Percentiles rank a stretch among this genome's conserved stretches.
These are phyloP conservation scores for Phylloscopus collybita DNA, from an alignment of 2,797 vertebrate genomes.

Conservation along the genomic window DNA sequence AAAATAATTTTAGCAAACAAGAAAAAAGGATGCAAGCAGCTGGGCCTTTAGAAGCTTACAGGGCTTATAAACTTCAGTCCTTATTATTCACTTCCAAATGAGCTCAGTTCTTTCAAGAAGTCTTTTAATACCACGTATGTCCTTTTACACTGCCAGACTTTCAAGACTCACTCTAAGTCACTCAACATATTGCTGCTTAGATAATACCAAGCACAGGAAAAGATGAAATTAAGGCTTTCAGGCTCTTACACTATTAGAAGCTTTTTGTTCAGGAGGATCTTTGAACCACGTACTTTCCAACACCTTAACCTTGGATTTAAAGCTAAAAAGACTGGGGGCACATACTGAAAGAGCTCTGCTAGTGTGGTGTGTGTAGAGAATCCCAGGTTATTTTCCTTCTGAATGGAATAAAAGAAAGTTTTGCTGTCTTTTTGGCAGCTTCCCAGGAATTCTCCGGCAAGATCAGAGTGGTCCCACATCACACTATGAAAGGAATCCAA, in stretches of 20 bases:
- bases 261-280: constrained; percentile 21
- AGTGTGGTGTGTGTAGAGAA: neutral
- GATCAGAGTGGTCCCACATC: constrained; percentile 77
- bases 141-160: constrained; percentile 78
- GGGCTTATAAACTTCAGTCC: neutral
- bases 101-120: constrained; percentile 70
- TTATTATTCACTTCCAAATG: constrained; percentile 69
- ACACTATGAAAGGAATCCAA: constrained; percentile 62
- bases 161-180: constrained; percentile 14
- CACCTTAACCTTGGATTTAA: constrained; percentile 48
- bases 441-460: constrained; percentile 56
- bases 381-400: constrained; percentile 26
- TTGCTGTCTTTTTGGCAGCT: constrained; percentile 35
- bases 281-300: neutral
- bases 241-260: constrained; percentile 2
- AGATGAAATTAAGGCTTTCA: constrained; percentile 6
- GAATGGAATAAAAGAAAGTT: constrained; percentile 41
- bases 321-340: neutral
- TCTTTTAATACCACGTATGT: constrained; percentile 73
- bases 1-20: neutral
- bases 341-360: neutral
- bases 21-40: neutral
- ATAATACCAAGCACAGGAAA: neutral
- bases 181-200: constrained; percentile 24
- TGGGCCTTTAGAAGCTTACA: neutral